Percentiles rank a stretch among this genome's conserved stretches.
Conservation (phyloP, 2,797 vertebrate genomes). For the Phoebastria nigripes region DNA sequence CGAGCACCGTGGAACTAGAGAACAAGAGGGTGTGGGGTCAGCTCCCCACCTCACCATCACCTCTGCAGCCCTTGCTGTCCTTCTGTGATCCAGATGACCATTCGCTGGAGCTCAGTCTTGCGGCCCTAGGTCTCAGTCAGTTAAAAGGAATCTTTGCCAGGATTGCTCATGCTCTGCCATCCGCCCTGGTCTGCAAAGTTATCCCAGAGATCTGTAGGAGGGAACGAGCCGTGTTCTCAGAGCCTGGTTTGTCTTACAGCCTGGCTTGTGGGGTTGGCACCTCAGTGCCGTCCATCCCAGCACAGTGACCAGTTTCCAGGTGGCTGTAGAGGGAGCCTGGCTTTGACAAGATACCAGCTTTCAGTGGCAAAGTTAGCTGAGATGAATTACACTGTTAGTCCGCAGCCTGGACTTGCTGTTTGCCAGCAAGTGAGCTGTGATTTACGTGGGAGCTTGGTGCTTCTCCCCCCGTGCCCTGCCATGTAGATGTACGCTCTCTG, state of each 20-base stretch:
- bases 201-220: background rate
- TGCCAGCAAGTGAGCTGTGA: background rate
- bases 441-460: background rate
- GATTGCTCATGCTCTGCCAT: background rate
- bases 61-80: background rate
- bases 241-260: background rate
- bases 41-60: background rate
- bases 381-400: background rate
- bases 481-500: accelerated
- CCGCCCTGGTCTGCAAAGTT: accelerated
- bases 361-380: accelerated
- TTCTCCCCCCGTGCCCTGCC: background rate
- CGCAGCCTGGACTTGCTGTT: background rate
- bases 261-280: background rate
- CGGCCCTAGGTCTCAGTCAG: background rate
- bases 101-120: background rate
- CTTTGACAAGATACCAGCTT: background rate
- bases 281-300: background rate
- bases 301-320: accelerated
- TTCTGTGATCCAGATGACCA: accelerated
- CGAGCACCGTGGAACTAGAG: background rate
- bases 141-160: background rate
- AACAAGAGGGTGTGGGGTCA: background rate
- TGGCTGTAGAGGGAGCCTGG: background rate
- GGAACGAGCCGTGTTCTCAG: background rate